Evolutionary conservation across 1,140 invertebrate genomes (phyloP).

Genomic region (Drosophila paulistorum): DNA sequence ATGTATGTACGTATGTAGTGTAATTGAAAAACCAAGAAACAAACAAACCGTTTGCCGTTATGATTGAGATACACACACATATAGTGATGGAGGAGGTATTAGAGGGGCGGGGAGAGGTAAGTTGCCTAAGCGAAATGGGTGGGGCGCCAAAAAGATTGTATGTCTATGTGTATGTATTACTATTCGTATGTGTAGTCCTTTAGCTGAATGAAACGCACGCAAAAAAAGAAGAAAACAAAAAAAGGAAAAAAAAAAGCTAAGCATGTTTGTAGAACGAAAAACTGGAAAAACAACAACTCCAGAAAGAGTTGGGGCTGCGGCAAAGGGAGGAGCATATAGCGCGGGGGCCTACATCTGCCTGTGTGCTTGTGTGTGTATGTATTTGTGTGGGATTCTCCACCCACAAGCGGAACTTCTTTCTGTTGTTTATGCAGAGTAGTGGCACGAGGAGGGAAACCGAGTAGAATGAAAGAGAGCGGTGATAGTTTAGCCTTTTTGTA

Average conservation of each 20-base stretch:
- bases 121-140: conserved; percentile 30
- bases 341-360: conserved; percentile 3
- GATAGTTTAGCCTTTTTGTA: neutral
- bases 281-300: conserved; percentile 63
- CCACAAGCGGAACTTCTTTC: conserved; percentile 64
- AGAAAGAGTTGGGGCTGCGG: conserved; percentile 49
- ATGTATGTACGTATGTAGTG: no score
- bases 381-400: conserved; percentile 45
- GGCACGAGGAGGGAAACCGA: conserved; percentile 25
- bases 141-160: conserved; percentile 39
- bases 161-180: neutral
- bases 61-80: conserved; percentile 24
- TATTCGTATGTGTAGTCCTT: conserved; percentile 32
- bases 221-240: conserved; percentile 41
- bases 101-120: conserved; percentile 18
- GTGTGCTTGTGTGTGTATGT: conserved; percentile 23
- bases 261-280: conserved; percentile 40
- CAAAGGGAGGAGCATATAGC: neutral
- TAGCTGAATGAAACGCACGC: conserved; percentile 35
- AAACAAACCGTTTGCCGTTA: conserved; percentile 32
- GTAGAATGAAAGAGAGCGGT: conserved; percentile 14
- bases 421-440: conserved; percentile 58
- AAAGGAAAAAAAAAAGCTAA: conserved; percentile 16
- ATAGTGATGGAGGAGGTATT: neutral
- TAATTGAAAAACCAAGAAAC: conserved; percentile 38